Conservation (phyloP, 2,113 vertebrate genomes). For the Candoia aspera region DNA sequence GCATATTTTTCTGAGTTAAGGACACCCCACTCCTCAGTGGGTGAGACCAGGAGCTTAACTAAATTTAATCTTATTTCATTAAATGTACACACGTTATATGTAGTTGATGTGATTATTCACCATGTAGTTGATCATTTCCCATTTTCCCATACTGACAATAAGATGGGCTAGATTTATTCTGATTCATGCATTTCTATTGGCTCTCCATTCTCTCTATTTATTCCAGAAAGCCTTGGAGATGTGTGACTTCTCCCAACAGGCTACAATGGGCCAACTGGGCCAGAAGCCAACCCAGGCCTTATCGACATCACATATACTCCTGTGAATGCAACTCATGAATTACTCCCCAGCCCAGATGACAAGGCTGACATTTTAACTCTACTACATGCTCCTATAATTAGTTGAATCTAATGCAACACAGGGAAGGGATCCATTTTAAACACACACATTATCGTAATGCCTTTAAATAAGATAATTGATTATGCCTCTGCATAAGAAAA, state of each 20-base stretch:
- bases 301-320: slow-evolving; percentile 61
- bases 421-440: slow-evolving; percentile 82
- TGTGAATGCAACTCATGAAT: slow-evolving; percentile 78
- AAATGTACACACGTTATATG: background rate
- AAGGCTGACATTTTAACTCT: slow-evolving; percentile 81
- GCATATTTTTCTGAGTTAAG: no score
- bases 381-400: slow-evolving; percentile 83
- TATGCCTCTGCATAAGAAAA: slow-evolving; percentile 82
- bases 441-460: slow-evolving; percentile 81
- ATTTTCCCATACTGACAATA: background rate
- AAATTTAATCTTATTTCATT: background rate
- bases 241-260: background rate
- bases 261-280: slow-evolving; percentile 44
- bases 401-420: slow-evolving; percentile 81
- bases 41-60: background rate
- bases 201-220: background rate
- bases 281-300: slow-evolving; percentile 56
- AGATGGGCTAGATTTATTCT: background rate
- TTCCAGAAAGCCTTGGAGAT: background rate
- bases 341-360: slow-evolving; percentile 77
- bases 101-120: background rate
- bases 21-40: background rate
- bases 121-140: background rate
- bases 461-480: slow-evolving; percentile 85
- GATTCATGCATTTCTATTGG: background rate